Conservation (phyloP, 1,140 invertebrate genomes). For the Sitophilus oryzae region DNA sequence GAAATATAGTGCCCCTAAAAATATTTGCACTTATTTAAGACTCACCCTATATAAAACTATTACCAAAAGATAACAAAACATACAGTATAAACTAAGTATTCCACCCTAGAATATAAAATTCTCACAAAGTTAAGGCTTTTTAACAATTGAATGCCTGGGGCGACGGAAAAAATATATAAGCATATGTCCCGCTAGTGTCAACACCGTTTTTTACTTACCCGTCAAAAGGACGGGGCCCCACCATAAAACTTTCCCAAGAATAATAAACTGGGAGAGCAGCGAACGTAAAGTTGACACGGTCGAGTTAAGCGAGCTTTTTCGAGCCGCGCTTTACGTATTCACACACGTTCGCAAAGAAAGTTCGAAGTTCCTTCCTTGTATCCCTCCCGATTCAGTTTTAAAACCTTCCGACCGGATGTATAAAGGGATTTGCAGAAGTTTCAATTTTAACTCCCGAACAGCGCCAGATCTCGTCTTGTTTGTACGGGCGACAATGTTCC, state of each 20-base stretch:
- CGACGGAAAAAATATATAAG: too few relatives aligned
- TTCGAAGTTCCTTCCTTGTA: neutral
- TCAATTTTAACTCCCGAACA: neutral
- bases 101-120: too few relatives aligned
- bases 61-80: too few relatives aligned
- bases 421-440: neutral
- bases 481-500: neutral
- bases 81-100: too few relatives aligned
- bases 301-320: neutral
- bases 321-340: neutral
- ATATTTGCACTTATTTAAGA: too few relatives aligned
- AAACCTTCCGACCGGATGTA: neutral
- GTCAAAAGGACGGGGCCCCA: neutral
- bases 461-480: neutral
- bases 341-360: neutral
- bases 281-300: neutral
- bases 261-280: too few relatives aligned
- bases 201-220: neutral
- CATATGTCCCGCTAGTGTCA: neutral
- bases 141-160: too few relatives aligned
- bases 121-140: too few relatives aligned
- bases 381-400: neutral
- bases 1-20: too few relatives aligned
- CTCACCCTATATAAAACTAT: too few relatives aligned
- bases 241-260: too few relatives aligned